These are phyloP conservation scores for Cotesia typhae DNA, from an alignment of 1,140 invertebrate species.

Conservation along the genomic window DNA sequence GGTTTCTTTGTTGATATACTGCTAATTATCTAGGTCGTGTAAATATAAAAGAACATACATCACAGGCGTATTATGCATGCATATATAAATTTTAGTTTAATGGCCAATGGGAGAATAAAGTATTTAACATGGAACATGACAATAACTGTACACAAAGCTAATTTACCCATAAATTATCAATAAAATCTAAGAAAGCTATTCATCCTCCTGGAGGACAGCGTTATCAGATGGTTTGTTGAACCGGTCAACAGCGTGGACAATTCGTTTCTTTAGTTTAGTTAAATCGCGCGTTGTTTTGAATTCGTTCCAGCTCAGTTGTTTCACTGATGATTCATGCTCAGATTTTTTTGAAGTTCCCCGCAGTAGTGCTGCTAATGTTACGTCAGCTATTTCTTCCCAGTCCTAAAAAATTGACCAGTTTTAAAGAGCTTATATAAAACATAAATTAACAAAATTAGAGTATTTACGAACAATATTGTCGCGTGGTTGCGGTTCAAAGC, in stretches of 20 bases:
- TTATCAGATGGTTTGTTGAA: slow-evolving; percentile 41
- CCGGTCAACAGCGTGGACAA: slow-evolving; percentile 50
- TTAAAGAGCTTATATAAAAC: no score
- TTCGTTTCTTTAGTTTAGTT: slow-evolving; percentile 53
- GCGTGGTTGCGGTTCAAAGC: slow-evolving; percentile 48
- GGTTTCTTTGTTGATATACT: no score
- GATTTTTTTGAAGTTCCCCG: slow-evolving; percentile 38
- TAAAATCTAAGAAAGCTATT: slow-evolving; percentile 15
- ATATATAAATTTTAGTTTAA: not conserved
- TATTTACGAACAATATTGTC: slow-evolving; percentile 51
- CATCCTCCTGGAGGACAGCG: slow-evolving; percentile 28
- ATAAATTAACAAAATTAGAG: not conserved
- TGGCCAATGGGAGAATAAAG: no score
- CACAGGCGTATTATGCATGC: no score
- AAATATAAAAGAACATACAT: no score
- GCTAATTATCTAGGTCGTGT: no score
- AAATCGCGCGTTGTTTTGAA: slow-evolving; percentile 48
- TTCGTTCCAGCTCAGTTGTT: slow-evolving; percentile 39
- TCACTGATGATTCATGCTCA: slow-evolving; percentile 37
- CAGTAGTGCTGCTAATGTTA: slow-evolving; percentile 41
- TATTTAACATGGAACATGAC: no score
- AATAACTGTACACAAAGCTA: no score
- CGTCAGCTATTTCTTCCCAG: slow-evolving; percentile 58
- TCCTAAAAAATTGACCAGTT: slow-evolving; percentile 42
- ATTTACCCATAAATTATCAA: not conserved